Base-by-base conservation (phyloP, 2,113 vertebrate genomes). In the Clarias batrachus region DNA sequence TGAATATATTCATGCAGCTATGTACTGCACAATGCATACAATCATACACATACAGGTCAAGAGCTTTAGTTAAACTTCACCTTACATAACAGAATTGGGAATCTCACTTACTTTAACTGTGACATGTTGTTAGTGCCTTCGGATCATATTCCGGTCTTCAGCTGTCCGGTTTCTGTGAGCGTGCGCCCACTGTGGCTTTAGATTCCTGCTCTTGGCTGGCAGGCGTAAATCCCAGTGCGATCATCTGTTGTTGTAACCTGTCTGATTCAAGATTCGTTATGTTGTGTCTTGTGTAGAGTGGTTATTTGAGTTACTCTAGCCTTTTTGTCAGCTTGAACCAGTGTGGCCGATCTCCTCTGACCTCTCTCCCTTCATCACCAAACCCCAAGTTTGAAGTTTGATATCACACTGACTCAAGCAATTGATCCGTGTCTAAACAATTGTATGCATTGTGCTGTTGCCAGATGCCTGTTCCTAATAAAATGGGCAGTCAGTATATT, bases 341-440 rank as follows among this genome's bases (percentile, higher is more conserved):
- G 23, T n/a, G 4, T 76, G 73, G 6, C 23, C 21, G 13, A 12
- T 76, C 37, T 76, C 12, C 23, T 52, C 41, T 78, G 13, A 56
- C 14, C 52, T 56, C 74, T 3, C 41, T 54, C 21, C 52, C 8
- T 23, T 54, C 21, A 76, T 54, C 12, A 48, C 21, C 16, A 71
- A 37, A 2, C 3, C 76, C 52, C 63, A 41, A 77, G 85, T 52
- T 59, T 84, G 59, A 41, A 6, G 37, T 73, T 84, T 87, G 65
- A 79, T 79, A 30, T 87, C 52, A 37, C 30, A 41, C 30, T 41
- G 41, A n/a, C 21, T 52, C 4, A 25, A 54, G 21, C 10, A 48
- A 37, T 48, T 48, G 33, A 37, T 16, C 6, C 6, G 30, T 17
- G 30, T 30, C n/a, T 48, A 25, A 48, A 76, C 54, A 48, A 17